Conservation (phyloP, 2,797 vertebrate genomes). For the Helicolenus hilgendorfi region DNA sequence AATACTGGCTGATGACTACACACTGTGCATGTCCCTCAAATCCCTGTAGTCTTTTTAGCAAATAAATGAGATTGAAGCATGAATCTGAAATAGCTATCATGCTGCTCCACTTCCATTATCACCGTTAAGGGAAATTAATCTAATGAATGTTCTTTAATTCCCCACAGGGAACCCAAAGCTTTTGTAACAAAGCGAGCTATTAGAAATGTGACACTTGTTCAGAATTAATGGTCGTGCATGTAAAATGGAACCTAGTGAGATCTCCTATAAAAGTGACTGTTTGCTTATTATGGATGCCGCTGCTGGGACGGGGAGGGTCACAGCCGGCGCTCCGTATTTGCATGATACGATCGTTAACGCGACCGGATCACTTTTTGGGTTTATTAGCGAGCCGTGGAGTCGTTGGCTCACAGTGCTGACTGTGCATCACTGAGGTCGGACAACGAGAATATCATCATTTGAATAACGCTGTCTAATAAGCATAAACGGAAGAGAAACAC, state of each 20-base stretch:
- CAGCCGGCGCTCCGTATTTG: conserved; percentile 30
- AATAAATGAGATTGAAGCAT: conserved; percentile 76
- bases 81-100: conserved; percentile 77
- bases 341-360: conserved; percentile 47
- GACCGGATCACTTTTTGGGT: not conserved
- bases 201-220: conserved; percentile 72
- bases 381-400: conserved; percentile 11
- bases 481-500: conserved; percentile 13
- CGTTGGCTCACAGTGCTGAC: conserved; percentile 48
- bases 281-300: conserved; percentile 45
- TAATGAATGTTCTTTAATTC: conserved; percentile 83
- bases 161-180: conserved; percentile 58
- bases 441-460: conserved; percentile 11
- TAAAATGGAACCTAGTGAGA: conserved; percentile 37
- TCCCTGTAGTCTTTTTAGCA: conserved; percentile 73
- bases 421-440: conserved; percentile 24
- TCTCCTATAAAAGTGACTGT: conserved; percentile 40
- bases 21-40: conserved; percentile 56
- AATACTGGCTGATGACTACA: conserved; percentile 47
- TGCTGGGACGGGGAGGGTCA: not conserved
- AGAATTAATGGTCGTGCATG: conserved; percentile 59
- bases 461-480: conserved; percentile 1
- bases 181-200: conserved; percentile 58
- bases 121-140: conserved; percentile 81
- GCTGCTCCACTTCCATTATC: conserved; percentile 80